phyloP scores from a whole-genome alignment of 2,113 vertebrate species.

The Aramus guarauna region DNA sequence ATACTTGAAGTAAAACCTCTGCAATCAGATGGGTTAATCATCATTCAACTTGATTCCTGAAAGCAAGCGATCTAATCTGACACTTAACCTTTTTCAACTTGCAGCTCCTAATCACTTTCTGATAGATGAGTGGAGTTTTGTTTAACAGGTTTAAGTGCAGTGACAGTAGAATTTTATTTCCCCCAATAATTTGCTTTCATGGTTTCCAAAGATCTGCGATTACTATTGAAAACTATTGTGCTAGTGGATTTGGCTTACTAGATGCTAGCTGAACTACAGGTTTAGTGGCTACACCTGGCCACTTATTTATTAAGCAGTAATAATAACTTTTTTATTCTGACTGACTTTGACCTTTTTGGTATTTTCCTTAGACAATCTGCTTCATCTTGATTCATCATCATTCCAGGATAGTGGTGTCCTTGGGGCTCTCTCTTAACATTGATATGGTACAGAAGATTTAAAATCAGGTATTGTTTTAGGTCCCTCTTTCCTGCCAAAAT shows the following conservation, averaged over 20 bases:
- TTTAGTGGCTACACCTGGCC: not conserved
- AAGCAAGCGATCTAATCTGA: not conserved
- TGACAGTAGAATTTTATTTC: not conserved
- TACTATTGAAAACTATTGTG: not conserved
- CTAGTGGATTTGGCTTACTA: not conserved
- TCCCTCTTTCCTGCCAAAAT: constrained; percentile 2
- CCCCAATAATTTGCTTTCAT: not conserved
- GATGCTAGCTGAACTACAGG: not conserved
- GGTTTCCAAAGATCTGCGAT: not conserved
- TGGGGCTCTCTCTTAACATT: constrained; percentile 70
- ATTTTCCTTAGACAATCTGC: constrained; percentile 76
- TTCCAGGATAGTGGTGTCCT: constrained; percentile 72
- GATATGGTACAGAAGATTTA: constrained; percentile 82
- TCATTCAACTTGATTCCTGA: constrained; percentile 9
- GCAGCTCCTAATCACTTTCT: not conserved
- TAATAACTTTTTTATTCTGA: constrained; percentile 10
- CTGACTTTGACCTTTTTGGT: constrained; percentile 61
- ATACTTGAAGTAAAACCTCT: not conserved
- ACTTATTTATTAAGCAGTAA: not conserved
- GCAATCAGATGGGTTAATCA: not conserved
- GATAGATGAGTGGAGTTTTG: not conserved
- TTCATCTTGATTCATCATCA: constrained; percentile 74
- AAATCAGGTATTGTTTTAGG: constrained; percentile 75
- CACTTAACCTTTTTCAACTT: not conserved
- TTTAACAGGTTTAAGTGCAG: not conserved